Conservation (phyloP, 1,140 invertebrate species). For the Drosophila varians region DNA sequence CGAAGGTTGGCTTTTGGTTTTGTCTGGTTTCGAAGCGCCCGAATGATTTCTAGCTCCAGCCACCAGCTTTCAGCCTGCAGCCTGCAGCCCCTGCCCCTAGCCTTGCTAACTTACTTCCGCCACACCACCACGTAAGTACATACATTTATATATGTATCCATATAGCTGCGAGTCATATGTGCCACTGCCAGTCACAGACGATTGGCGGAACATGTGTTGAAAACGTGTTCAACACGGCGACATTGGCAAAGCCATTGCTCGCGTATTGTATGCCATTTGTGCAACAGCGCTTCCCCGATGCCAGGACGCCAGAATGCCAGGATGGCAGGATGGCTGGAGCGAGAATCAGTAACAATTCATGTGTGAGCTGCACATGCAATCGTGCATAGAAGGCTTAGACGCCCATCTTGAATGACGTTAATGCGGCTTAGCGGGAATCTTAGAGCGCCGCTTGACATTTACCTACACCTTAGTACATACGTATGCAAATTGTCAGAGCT, state of each 20-base stretch:
- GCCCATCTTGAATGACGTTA: slow-evolving; percentile 73
- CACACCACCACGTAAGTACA: slow-evolving; percentile 21
- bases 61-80: slow-evolving; percentile 16
- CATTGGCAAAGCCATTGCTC: slow-evolving; percentile 33
- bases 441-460: slow-evolving; percentile 30
- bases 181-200: slow-evolving; percentile 48
- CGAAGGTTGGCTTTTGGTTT: slow-evolving; percentile 24
- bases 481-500: slow-evolving; percentile 33
- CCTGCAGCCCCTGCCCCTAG: too few species aligned
- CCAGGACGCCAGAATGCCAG: not conserved
- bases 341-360: slow-evolving; percentile 61
- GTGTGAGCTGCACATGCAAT: slow-evolving; percentile 50
- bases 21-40: slow-evolving; percentile 38
- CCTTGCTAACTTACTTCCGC: slow-evolving; percentile 71
- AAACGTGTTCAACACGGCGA: slow-evolving; percentile 74
- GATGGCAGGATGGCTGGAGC: slow-evolving; percentile 8
- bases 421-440: slow-evolving; percentile 72
- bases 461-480: slow-evolving; percentile 2
- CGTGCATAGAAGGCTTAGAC: slow-evolving; percentile 61
- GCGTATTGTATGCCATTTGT: slow-evolving; percentile 63
- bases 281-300: slow-evolving; percentile 25
- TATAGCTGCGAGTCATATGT: slow-evolving; percentile 7
- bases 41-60: slow-evolving; percentile 66
- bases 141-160: not conserved
- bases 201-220: slow-evolving; percentile 78